phyloP scores from a whole-genome alignment of 1,140 invertebrate genomes.

The Brachionus paranguensis region DNA sequence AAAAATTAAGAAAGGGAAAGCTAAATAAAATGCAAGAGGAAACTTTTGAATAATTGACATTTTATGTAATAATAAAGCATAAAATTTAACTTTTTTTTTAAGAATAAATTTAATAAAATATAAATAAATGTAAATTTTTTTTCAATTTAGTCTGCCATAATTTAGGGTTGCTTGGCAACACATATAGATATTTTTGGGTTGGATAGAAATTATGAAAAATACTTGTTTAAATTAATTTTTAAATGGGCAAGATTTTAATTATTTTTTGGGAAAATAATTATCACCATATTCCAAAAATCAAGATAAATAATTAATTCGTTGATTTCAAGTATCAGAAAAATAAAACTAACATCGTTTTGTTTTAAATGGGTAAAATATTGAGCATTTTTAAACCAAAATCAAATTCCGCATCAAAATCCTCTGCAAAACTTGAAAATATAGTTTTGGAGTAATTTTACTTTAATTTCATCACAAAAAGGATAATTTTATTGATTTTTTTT shows the following conservation, averaged over 20 bases:
- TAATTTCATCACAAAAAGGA: background rate
- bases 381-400: background rate
- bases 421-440: background rate
- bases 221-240: background rate
- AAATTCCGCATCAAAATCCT: background rate
- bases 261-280: background rate
- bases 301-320: background rate
- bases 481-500: background rate
- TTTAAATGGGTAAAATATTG: conserved; percentile 12
- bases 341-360: background rate
- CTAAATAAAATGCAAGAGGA: background rate
- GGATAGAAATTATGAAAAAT: background rate
- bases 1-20: background rate
- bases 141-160: background rate
- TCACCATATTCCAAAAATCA: background rate
- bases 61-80: background rate
- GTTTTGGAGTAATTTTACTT: background rate
- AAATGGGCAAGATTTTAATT: conserved; percentile 1
- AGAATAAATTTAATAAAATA: background rate
- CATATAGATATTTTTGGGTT: background rate
- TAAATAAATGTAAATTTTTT: background rate
- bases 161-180: background rate
- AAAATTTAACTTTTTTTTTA: background rate
- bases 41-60: background rate
- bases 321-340: background rate